These are phyloP conservation scores for Hypselothyrea guttata DNA, from an alignment of 2,888 invertebrate genomes.

Conservation along the genomic window DNA sequence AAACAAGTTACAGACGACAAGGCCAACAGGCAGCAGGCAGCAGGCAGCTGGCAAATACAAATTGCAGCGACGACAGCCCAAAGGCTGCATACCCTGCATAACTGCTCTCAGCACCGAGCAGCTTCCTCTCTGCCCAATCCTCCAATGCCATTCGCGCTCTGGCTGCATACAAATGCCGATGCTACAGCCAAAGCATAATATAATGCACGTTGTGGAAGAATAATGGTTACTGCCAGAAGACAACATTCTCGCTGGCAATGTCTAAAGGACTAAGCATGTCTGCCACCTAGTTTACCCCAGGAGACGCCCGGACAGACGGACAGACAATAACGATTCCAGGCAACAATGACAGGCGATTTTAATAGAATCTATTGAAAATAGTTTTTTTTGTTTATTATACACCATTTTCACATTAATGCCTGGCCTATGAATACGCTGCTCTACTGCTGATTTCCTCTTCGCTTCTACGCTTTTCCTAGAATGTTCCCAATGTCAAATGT, in stretches of 20 bases:
- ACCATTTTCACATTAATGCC: too few relatives aligned
- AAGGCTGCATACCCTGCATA: constrained; percentile 47
- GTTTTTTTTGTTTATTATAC: too few relatives aligned
- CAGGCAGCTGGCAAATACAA: constrained; percentile 66
- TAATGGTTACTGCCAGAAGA: constrained; percentile 73
- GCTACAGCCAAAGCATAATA: constrained; percentile 68
- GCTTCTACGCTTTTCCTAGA: too few relatives aligned
- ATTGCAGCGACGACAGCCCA: constrained; percentile 79
- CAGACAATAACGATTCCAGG: constrained; percentile 69
- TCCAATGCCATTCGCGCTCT: constrained; percentile 72
- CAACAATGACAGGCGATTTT: constrained; percentile 80
- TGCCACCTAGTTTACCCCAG: constrained; percentile 33
- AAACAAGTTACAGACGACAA: constrained; percentile 65
- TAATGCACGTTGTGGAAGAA: constrained; percentile 74
- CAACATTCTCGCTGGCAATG: constrained; percentile 58
- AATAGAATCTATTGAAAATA: constrained; percentile 71
- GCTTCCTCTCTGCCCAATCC: constrained; percentile 34
- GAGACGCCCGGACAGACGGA: constrained; percentile 12
- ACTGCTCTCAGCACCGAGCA: constrained; percentile 12
- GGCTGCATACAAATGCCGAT: constrained; percentile 69
- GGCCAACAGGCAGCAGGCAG: constrained; percentile 11
- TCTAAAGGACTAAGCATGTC: constrained; percentile 65
- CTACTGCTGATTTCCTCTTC: too few relatives aligned
- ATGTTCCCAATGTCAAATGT: too few relatives aligned
- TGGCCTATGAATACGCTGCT: too few relatives aligned